phyloP scores from a whole-genome alignment of 1,140 invertebrate species.

The Apocrypta bakeri region DNA sequence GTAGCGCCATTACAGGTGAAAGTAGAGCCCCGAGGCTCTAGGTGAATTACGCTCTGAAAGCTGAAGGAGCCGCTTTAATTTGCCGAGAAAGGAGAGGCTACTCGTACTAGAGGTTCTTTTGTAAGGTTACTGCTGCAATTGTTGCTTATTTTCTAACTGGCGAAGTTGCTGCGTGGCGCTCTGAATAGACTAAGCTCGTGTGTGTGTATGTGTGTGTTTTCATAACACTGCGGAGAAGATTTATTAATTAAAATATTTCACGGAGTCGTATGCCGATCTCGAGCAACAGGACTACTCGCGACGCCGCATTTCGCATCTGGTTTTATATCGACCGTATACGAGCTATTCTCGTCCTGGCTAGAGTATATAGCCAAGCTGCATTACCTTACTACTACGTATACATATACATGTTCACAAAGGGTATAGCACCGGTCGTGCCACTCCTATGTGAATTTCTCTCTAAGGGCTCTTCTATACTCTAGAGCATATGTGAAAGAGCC shows the following conservation, averaged over 20 bases:
- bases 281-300: not conserved
- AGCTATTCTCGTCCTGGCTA: not conserved
- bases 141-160: too few species aligned
- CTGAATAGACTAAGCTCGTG: too few species aligned
- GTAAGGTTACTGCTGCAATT: not conserved
- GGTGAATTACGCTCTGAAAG: constrained; percentile 2
- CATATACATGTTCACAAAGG: too few species aligned
- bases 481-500: too few species aligned
- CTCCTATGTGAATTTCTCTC: not conserved
- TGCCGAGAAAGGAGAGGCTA: not conserved
- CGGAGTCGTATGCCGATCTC: not conserved
- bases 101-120: not conserved
- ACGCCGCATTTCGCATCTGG: not conserved
- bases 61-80: not conserved
- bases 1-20: not conserved
- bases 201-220: too few species aligned
- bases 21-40: constrained; percentile 2
- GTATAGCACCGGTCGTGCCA: not conserved
- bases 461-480: not conserved
- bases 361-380: not conserved
- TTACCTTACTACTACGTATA: not conserved
- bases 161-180: too few species aligned
- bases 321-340: not conserved
- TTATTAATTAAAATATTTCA: not conserved
- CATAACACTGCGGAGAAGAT: not conserved